These are phyloP conservation scores for Lepidochrysops patricia DNA, from an alignment of 2,888 invertebrate genomes.

Conservation along the genomic window DNA sequence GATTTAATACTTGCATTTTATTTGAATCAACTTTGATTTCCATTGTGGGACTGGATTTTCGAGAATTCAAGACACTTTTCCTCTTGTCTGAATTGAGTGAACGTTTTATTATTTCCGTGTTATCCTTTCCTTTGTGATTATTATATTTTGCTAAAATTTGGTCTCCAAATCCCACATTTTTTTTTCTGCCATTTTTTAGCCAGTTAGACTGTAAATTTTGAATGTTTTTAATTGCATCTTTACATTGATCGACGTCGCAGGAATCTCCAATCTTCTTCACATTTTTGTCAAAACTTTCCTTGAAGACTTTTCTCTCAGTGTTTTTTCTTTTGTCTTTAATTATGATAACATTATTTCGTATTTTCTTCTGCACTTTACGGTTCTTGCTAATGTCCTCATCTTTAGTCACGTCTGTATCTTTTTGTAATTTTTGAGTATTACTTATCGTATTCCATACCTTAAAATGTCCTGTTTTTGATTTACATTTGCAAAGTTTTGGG, in stretches of 20 bases:
- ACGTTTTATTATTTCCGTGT: background rate
- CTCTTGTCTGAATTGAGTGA: background rate
- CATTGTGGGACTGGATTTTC: slow-evolving; percentile 29
- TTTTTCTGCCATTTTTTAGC: background rate
- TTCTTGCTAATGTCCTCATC: background rate
- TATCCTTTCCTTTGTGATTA: background rate
- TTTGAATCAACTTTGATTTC: slow-evolving; percentile 33
- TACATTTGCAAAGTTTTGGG: slow-evolving; percentile 1
- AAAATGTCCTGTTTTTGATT: background rate
- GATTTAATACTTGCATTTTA: slow-evolving; percentile 32
- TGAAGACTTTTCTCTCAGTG: background rate
- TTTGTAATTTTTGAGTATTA: background rate
- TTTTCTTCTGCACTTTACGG: background rate
- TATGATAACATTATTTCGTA: background rate
- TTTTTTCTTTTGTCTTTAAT: background rate
- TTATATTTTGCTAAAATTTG: background rate
- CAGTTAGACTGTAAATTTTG: background rate
- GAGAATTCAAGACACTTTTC: slow-evolving; percentile 15
- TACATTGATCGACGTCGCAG: background rate
- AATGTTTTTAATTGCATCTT: background rate
- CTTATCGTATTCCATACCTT: background rate
- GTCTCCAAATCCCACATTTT: background rate
- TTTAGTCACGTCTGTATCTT: background rate
- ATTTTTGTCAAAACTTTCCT: background rate
- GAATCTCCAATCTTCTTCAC: background rate